Evolutionary conservation across 2,797 vertebrate species (phyloP).

Genomic region (Trematomus bernacchii): DNA sequence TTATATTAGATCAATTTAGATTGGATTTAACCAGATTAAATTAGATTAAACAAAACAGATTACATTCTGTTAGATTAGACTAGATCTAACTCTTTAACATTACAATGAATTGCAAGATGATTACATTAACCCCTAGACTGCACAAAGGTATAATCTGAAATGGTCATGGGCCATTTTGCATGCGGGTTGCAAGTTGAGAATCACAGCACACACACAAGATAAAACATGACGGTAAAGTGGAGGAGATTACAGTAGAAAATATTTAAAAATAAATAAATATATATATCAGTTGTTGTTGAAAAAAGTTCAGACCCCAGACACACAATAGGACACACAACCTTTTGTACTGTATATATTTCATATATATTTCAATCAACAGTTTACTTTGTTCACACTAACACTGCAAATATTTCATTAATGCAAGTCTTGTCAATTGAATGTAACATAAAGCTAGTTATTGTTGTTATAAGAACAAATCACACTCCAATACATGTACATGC

Average conservation of each 20-base stretch:
- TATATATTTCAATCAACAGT: too few relatives aligned
- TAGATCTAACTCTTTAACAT: not conserved
- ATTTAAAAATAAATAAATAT: not conserved
- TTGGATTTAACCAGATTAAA: not conserved
- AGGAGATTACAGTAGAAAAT: not conserved
- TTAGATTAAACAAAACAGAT: not conserved
- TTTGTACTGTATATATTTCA: too few relatives aligned
- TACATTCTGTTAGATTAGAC: not conserved
- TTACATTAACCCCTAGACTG: not conserved
- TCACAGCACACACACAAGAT: not conserved
- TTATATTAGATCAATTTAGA: not conserved
- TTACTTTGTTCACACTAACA: not conserved
- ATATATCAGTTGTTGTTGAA: not conserved
- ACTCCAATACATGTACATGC: not conserved
- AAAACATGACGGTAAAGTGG: not conserved
- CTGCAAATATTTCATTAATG: not conserved
- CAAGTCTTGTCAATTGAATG: not conserved
- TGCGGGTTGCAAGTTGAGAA: too few relatives aligned
- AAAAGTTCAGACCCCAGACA: not conserved
- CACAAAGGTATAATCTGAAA: too few relatives aligned
- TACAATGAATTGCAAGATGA: not conserved
- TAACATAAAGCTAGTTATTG: not conserved
- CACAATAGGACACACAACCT: not conserved
- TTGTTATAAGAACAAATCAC: not conserved
- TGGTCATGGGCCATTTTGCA: too few relatives aligned